These are phyloP conservation scores for Pluvianellus socialis DNA, from an alignment of 2,113 vertebrate species.

Conservation along the genomic window DNA sequence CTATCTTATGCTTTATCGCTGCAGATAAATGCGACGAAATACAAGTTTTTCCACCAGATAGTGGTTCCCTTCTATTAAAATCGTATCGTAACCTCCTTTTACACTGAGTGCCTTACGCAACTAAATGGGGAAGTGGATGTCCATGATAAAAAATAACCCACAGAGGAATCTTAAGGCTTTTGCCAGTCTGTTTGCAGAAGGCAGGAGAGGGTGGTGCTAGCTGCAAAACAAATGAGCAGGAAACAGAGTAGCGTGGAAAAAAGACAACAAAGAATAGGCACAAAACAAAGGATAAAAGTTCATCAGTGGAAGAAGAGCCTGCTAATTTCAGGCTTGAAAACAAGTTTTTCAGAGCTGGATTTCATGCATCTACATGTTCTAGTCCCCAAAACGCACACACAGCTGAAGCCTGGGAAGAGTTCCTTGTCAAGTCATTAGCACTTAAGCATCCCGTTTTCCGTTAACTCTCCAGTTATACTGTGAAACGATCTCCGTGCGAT, in stretches of 20 bases:
- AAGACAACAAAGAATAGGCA: not conserved
- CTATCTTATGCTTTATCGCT: not conserved
- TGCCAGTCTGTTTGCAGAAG: not conserved
- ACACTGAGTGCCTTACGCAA: not conserved
- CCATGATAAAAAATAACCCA: not conserved
- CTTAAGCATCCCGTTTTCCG: not conserved
- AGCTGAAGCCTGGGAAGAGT: not conserved
- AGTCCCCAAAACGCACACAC: not conserved
- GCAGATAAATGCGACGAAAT: not conserved
- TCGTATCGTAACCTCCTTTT: not conserved
- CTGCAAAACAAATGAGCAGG: not conserved
- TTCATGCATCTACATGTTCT: fast-evolving
- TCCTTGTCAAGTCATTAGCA: fast-evolving
- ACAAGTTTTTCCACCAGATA: not conserved
- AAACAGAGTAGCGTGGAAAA: not conserved
- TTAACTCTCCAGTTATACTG: not conserved
- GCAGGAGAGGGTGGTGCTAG: not conserved
- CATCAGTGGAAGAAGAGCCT: not conserved
- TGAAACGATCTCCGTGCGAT: not conserved
- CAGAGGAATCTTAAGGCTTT: not conserved
- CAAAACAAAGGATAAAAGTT: not conserved
- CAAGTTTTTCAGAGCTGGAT: not conserved
- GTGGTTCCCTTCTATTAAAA: not conserved
- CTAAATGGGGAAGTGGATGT: not conserved
- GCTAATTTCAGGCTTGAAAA: not conserved